phyloP scores from a whole-genome alignment of 2,113 vertebrate genomes.

The Siniperca chuatsi region DNA sequence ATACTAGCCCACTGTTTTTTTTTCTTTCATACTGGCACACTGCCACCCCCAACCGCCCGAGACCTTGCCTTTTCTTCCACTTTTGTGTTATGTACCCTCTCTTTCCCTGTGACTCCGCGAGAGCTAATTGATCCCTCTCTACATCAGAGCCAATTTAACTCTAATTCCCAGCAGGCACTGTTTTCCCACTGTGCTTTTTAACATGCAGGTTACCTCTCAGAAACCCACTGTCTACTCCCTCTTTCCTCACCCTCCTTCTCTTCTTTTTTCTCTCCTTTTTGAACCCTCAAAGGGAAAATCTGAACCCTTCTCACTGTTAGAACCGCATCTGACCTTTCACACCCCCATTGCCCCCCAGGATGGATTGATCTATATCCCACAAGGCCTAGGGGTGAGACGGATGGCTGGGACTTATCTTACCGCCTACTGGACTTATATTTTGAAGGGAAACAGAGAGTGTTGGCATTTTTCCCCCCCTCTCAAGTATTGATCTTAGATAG shows the following conservation, averaged over 20 bases:
- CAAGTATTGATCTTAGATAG: constrained; percentile 56
- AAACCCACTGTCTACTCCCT: constrained; percentile 18
- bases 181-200: constrained; percentile 70
- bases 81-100: constrained; percentile 41
- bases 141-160: constrained; percentile 77
- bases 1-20: constrained; percentile 51
- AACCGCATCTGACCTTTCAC: constrained; percentile 54
- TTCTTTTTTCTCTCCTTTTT: constrained; percentile 12
- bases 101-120: constrained; percentile 19
- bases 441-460: constrained; percentile 5
- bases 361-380: constrained; percentile 57
- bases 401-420: constrained; percentile 34
- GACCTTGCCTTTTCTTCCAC: constrained; percentile 24
- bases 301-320: constrained; percentile 20
- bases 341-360: not conserved
- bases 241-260: not conserved
- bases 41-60: constrained; percentile 20
- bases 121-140: constrained; percentile 71
- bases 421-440: constrained; percentile 20
- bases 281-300: constrained; percentile 3
- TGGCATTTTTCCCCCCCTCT: constrained; percentile 33
- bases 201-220: constrained; percentile 67
- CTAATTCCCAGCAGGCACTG: constrained; percentile 73
- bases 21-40: constrained; percentile 19
- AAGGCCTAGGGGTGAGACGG: constrained; percentile 31